These are phyloP conservation scores for Choloepus didactylus DNA, from an alignment of 2,797 vertebrate genomes.

Conservation along the genomic window DNA sequence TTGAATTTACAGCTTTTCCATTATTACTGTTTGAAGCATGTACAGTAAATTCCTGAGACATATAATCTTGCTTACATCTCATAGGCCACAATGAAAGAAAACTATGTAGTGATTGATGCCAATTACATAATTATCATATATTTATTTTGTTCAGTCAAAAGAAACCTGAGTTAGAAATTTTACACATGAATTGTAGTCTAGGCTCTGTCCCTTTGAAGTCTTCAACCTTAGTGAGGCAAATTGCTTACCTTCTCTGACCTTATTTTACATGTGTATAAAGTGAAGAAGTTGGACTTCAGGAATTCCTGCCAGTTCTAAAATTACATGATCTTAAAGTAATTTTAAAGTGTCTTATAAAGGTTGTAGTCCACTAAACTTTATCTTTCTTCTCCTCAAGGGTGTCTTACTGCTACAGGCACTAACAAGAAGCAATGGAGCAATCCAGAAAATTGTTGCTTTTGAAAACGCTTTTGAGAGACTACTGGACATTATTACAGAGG, in stretches of 20 bases:
- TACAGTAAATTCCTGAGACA: not conserved
- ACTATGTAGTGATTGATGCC: not conserved
- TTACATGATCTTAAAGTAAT: constrained; percentile 1
- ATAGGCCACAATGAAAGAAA: not conserved
- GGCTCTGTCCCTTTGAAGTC: not conserved
- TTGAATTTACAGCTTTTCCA: not conserved
- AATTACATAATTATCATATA: not conserved
- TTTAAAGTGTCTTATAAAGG: constrained; percentile 6
- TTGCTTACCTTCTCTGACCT: not conserved
- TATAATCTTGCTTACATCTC: not conserved
- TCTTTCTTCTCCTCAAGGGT: constrained; percentile 88
- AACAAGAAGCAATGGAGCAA: constrained; percentile 98
- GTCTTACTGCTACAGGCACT: constrained; percentile 96
- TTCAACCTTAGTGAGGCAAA: not conserved
- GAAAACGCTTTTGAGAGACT: constrained; percentile 99
- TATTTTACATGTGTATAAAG: not conserved
- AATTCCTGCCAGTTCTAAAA: constrained; percentile 28
- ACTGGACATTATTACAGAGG: constrained; percentile 97
- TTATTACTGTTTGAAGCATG: not conserved
- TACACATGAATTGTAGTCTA: not conserved
- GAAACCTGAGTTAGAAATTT: constrained; percentile 1
- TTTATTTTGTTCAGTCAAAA: not conserved
- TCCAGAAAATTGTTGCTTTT: constrained; percentile 99
- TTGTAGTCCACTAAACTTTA: not conserved
- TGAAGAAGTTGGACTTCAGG: constrained; percentile 19